Evolutionary conservation across 2,888 invertebrate species (phyloP).

Genomic region (Perizoma affinitatum): DNA sequence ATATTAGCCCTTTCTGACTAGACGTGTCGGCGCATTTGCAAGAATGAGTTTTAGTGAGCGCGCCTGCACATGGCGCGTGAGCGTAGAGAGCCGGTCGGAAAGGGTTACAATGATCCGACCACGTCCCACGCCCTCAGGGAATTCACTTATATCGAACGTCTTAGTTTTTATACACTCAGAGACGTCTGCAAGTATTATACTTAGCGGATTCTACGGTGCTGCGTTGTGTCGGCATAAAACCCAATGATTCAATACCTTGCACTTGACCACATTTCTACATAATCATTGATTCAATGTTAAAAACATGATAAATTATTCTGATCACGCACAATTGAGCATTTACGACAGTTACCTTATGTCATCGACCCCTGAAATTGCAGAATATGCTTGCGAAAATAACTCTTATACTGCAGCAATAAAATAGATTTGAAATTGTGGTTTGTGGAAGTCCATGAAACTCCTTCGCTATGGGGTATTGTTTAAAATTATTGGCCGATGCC

Average conservation of each 20-base stretch:
- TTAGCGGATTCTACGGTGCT: too few relatives aligned
- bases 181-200: too few relatives aligned
- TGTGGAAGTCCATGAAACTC: slow-evolving; percentile 39
- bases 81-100: too few relatives aligned
- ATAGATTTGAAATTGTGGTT: background rate
- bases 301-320: slow-evolving; percentile 24
- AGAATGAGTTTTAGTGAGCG: too few relatives aligned
- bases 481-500: background rate
- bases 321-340: slow-evolving; percentile 24
- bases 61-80: too few relatives aligned
- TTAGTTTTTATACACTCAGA: too few relatives aligned
- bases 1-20: too few relatives aligned
- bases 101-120: too few relatives aligned
- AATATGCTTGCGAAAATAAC: slow-evolving; percentile 2
- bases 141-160: too few relatives aligned
- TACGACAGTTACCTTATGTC: slow-evolving; percentile 7
- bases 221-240: background rate
- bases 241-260: slow-evolving; percentile 15
- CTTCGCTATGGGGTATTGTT: slow-evolving; percentile 8
- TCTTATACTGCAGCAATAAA: slow-evolving; percentile 2
- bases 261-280: slow-evolving; percentile 28
- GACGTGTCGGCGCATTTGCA: too few relatives aligned
- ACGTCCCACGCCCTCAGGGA: too few relatives aligned
- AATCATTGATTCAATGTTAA: slow-evolving; percentile 20
- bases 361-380: slow-evolving; percentile 10